Percentiles rank a stretch among this genome's conserved stretches.
phyloP scores from a whole-genome alignment of 1,140 invertebrate genomes.

The Xylocopa sonorina region DNA sequence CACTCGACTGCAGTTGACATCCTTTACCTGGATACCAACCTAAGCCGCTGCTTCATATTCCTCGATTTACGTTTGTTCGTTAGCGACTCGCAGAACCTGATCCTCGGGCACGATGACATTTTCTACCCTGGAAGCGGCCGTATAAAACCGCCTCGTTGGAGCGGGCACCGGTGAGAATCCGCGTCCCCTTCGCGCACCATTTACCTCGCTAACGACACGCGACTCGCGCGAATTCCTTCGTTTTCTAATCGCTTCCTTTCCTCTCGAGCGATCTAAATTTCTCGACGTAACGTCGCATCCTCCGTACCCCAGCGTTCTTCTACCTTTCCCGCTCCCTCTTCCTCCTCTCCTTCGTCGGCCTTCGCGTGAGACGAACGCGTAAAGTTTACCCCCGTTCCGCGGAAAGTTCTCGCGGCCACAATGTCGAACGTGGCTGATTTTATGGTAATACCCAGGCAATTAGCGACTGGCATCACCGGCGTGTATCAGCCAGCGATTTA shows the following conservation, averaged over 20 bases:
- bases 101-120: slow-evolving; percentile 48
- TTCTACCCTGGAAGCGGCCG: slow-evolving; percentile 22
- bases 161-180: slow-evolving; percentile 8
- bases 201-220: slow-evolving; percentile 40
- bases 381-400: not conserved
- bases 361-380: not conserved
- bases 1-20: slow-evolving; percentile 65
- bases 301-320: too few species aligned
- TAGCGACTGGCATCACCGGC: slow-evolving; percentile 37
- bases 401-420: slow-evolving; percentile 8
- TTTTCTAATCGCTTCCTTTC: slow-evolving; percentile 12
- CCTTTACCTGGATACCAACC: slow-evolving; percentile 46
- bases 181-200: slow-evolving; percentile 36
- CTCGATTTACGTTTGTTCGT: slow-evolving; percentile 55
- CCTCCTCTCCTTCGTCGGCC: not conserved
- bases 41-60: slow-evolving; percentile 45
- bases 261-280: not conserved
- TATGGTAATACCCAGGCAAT: slow-evolving; percentile 35
- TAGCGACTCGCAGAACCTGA: slow-evolving; percentile 47
- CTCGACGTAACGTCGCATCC: too few species aligned
- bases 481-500: slow-evolving; percentile 33
- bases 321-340: too few species aligned
- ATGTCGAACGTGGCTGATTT: slow-evolving; percentile 25
- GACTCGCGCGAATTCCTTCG: slow-evolving; percentile 20
- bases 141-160: slow-evolving; percentile 3